Evolutionary conservation across 1,140 invertebrate species (phyloP), one percentile per base, ranked within the genome.

Genomic region (Agrypnia vestita): DNA sequence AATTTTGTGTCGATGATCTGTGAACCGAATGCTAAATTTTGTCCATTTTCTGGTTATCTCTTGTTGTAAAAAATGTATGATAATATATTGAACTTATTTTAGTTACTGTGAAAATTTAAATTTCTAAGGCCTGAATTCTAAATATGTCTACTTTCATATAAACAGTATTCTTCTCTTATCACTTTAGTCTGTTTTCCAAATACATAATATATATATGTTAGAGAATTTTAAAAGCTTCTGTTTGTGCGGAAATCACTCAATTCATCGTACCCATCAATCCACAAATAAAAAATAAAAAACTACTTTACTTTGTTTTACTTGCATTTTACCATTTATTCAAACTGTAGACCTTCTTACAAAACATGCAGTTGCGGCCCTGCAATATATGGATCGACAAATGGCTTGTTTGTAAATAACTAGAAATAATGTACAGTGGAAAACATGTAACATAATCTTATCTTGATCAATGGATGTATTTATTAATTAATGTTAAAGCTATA

Each of bases 221-320:
- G 67, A 71, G 15, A 49, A 4, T 62, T 9, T 21, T 25, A 62
- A 19, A 47, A 71, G 67, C 67, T 71, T 71, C 47, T 21, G 13
- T 69, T 71, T 71, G 67, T 71, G 67, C 67, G 47, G 17, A 71
- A 25, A 19, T 46, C 67, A 71, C 67, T 71, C 47, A 44, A 44
- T 71, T 71, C 44, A 67, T 71, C 67, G 67, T 71, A 49, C 17
- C 67, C 44, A 71, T 71, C 67, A 49, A 71, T 47, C 47, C 67
- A 71, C 67, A 19, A 71, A 71, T 71, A 49, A 71, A 51, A 71
- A 19, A 67, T 67, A 17, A 71, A n/a, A 71, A 46, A 71, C 4
- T 9, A 71, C 4, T 13, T 11, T 4, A 12, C 10, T 11, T 17
- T 12, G 15, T 71, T 49, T 71, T 49, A 71, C 15, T 59, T 15